These are phyloP conservation scores for Lanistes nyassanus DNA, from an alignment of 1,140 invertebrate species.

Conservation along the genomic window DNA sequence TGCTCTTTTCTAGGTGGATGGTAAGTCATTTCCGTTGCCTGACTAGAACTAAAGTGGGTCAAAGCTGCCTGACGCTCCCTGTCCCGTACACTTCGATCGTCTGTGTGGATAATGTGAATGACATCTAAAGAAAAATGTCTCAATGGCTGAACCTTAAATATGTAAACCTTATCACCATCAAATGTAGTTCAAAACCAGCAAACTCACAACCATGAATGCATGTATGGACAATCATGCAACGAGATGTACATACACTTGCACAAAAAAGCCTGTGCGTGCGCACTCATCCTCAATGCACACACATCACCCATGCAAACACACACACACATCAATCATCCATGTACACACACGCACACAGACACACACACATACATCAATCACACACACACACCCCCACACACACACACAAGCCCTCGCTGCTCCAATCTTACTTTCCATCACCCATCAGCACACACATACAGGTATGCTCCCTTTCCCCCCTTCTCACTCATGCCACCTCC, in stretches of 20 bases:
- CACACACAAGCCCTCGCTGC: neutral
- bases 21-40: constrained; percentile 57
- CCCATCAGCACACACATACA: neutral
- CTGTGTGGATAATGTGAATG: constrained; percentile 33
- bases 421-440: neutral
- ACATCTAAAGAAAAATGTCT: no score
- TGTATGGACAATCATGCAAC: no score
- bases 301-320: neutral
- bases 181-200: no score
- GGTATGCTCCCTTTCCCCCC: neutral
- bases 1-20: constrained; percentile 36
- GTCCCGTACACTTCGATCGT: constrained; percentile 65
- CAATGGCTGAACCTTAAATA: no score
- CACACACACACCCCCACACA: neutral
- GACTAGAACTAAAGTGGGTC: constrained; percentile 61
- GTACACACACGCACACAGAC: neutral
- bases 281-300: constrained; percentile 10
- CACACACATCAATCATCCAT: neutral
- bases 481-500: neutral
- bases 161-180: no score
- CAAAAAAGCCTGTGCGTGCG: no score
- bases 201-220: no score
- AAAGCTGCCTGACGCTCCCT: constrained; percentile 63
- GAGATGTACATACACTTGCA: no score
- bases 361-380: neutral